phyloP scores from a whole-genome alignment of 2,797 vertebrate species.

The Epinephelus coioides region DNA sequence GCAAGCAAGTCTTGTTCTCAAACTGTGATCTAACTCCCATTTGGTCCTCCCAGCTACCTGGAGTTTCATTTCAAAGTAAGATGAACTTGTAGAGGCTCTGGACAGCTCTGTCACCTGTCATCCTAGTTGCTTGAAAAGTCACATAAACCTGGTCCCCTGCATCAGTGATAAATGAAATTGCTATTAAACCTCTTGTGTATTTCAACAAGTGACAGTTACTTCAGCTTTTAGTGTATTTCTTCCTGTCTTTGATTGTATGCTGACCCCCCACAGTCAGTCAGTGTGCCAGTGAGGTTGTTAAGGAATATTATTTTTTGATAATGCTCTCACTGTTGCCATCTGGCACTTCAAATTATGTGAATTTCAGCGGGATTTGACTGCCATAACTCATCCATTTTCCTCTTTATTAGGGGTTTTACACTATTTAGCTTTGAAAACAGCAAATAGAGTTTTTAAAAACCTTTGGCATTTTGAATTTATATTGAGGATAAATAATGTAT shows the following conservation, averaged over 20 bases:
- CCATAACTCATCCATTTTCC: conserved; percentile 30
- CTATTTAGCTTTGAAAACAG: conserved; percentile 1
- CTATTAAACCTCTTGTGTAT: conserved; percentile 25
- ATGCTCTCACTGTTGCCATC: conserved; percentile 37
- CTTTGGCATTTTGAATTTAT: conserved; percentile 11
- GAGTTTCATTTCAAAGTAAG: conserved; percentile 50
- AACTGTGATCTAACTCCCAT: conserved; percentile 50
- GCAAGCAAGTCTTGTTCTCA: conserved; percentile 39
- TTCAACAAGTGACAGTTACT: not conserved
- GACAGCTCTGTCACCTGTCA: conserved; percentile 32
- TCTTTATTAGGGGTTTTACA: conserved; percentile 10
- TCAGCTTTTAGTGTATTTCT: conserved; percentile 6
- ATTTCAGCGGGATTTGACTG: conserved; percentile 28
- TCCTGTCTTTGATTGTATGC: conserved; percentile 19
- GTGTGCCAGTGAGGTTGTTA: conserved; percentile 37
- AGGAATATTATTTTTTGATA: conserved; percentile 34
- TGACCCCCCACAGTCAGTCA: conserved; percentile 15
- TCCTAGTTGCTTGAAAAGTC: conserved; percentile 29
- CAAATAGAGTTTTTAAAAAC: not conserved
- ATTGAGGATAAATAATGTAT: not conserved
- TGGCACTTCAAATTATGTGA: conserved; percentile 32
- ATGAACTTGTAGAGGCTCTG: conserved; percentile 30
- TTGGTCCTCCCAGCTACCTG: conserved; percentile 28
- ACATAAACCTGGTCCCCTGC: conserved; percentile 16
- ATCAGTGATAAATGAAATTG: conserved; percentile 8